Base-by-base conservation (phyloP, 2,888 invertebrate species). In the Andrena bucephala region DNA sequence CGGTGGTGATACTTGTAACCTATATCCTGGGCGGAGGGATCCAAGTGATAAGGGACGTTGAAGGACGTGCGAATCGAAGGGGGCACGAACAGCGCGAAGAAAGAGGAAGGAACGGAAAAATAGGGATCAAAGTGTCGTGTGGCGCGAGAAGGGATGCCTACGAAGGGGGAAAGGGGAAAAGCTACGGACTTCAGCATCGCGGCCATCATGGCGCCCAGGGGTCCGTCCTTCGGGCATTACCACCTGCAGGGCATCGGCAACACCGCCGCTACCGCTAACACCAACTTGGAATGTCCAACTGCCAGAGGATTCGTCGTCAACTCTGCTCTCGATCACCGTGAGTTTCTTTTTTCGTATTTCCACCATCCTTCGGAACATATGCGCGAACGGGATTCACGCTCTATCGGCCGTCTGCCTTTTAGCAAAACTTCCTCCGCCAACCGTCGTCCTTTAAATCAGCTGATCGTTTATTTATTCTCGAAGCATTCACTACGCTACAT, bases 111-210 rank as follows among this genome's bases (percentile, higher is more conserved):
- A 20, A 42, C 42, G 71, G 42, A 80, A 68, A 52, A 57, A 76
- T 79, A 72, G 57, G 67, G 72, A 80, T 72, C 81, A 85, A 85
- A 84, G 90, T 85, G 90, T 86, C 81, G 88, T 57, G 57, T 84
- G 82, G 75, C 48, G 93, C 92, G 92, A 94, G 94, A 93, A 94
- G 94, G 94, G 94, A 95, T 95, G 94, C 94, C 93, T 90, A 87
- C 91, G 72, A 94, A 94, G 90, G 93, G 94, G 88, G 94, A 94
- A 91, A 92, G 94, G 89, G 93, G 94, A 86, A 94, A 93, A 91
- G 95, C 95, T 94, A 96, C 96, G 89, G 96, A 96, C 94, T 96
- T 97, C 94, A 96, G 96, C 89, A 96, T 96, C 87, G 96, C 96
- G 85, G 95, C 95, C 89, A 96, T 96, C 92, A 96, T 96, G 96